A percentile compares a stretch with the other conserved stretches of the same genome.
Conservation (phyloP, 2,113 vertebrate species). For the Neofelis nebulosa region DNA sequence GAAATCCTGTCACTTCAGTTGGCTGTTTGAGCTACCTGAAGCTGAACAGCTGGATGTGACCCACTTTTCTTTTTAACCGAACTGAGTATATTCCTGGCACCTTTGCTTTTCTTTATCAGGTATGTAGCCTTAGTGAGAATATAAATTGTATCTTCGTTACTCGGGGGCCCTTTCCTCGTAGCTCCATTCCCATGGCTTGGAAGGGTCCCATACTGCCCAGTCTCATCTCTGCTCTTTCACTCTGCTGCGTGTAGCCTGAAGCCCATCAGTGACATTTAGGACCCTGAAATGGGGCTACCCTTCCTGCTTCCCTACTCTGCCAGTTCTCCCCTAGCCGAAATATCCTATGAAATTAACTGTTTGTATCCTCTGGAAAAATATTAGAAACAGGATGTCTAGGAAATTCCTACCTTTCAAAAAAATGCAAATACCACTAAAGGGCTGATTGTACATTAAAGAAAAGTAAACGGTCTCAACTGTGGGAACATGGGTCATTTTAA, state of each 20-base stretch:
- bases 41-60: neutral
- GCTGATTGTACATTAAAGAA: neutral
- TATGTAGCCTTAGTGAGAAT: neutral
- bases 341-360: neutral
- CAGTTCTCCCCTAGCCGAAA: neutral
- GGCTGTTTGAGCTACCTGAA: neutral
- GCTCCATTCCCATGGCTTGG: neutral
- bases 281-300: neutral
- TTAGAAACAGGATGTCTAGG: neutral
- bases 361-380: neutral
- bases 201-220: fast-evolving
- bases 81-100: neutral
- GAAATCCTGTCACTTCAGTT: neutral
- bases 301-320: neutral
- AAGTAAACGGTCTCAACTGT: neutral
- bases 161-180: neutral
- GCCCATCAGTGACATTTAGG: neutral
- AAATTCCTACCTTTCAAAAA: neutral
- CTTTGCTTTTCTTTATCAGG: neutral
- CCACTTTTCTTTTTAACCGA: neutral
- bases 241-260: neutral
- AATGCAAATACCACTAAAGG: neutral
- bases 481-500: neutral
- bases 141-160: neutral
- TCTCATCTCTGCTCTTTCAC: neutral